phyloP scores from a whole-genome alignment of 92 coral and sea anemone species.

The Nematostella vectensis region DNA sequence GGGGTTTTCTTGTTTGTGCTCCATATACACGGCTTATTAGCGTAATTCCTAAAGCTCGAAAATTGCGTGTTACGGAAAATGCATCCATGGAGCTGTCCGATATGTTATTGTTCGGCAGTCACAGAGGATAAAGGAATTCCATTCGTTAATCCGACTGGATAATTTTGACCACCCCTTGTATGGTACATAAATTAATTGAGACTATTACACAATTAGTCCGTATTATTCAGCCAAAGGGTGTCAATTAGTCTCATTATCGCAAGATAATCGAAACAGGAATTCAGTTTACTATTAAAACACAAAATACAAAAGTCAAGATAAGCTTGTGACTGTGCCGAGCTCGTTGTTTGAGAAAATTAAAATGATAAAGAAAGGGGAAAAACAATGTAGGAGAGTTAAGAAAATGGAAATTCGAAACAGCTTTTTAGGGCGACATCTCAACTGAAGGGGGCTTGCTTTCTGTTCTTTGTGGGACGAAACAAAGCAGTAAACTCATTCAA shows the following conservation, averaged over 20 bases:
- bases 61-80: conserved; percentile 27
- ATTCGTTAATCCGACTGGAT: conserved; percentile 20
- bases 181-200: conserved; percentile 55
- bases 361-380: conserved; percentile 17
- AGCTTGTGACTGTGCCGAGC: conserved; percentile 23
- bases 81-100: conserved; percentile 19
- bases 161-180: conserved; percentile 6
- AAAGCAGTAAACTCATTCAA: not conserved
- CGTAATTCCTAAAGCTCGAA: conserved; percentile 38
- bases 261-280: conserved; percentile 94
- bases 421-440: too few relatives aligned
- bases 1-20: conserved; percentile 38
- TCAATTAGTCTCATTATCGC: conserved; percentile 88
- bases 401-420: too few relatives aligned
- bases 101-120: conserved; percentile 19
- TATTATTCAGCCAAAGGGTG: conserved; percentile 90
- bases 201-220: conserved; percentile 86
- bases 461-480: not conserved
- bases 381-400: too few relatives aligned
- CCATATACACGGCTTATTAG: conserved; percentile 43
- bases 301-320: conserved; percentile 41
- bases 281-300: conserved; percentile 83
- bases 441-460: not conserved
- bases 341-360: conserved; percentile 22
- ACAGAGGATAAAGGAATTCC: conserved; percentile 10